phyloP scores from a whole-genome alignment of 2,113 vertebrate species.

The Pleuronectes platessa region DNA sequence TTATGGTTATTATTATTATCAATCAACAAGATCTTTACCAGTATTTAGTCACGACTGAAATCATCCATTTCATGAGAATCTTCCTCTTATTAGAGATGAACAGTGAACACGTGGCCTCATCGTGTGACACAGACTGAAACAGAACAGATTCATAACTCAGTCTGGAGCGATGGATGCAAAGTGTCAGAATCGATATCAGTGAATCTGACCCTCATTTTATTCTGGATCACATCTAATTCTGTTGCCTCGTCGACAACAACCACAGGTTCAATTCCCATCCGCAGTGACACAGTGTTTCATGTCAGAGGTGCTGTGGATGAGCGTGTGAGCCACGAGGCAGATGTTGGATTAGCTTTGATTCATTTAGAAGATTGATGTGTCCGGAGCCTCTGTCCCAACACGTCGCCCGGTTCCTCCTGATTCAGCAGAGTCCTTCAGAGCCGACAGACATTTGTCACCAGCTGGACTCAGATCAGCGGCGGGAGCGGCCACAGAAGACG shows the following conservation, averaged over 20 bases:
- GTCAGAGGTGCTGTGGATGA: not conserved
- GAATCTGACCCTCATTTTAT: not conserved
- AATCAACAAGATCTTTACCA: no score
- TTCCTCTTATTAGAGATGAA: no score
- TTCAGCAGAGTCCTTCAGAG: conserved; percentile 64
- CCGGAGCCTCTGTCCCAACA: conserved; percentile 42
- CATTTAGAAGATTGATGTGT: conserved; percentile 70
- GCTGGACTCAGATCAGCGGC: conserved; percentile 38
- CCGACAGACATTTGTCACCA: conserved; percentile 40
- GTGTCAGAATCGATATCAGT: no score
- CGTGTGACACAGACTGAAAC: no score
- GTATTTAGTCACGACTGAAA: no score
- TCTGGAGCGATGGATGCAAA: no score
- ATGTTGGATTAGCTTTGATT: conserved; percentile 64
- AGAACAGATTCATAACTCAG: no score
- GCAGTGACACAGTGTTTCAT: not conserved
- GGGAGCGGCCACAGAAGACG: not conserved
- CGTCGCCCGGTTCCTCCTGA: conserved; percentile 43
- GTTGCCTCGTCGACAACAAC: not conserved
- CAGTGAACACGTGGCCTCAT: no score
- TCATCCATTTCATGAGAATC: no score
- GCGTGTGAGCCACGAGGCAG: conserved; percentile 46
- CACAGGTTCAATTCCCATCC: not conserved
- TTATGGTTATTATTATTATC: no score
- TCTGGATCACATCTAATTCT: not conserved